Base-by-base conservation (phyloP, 1,140 invertebrate genomes). In the Limonius californicus region DNA sequence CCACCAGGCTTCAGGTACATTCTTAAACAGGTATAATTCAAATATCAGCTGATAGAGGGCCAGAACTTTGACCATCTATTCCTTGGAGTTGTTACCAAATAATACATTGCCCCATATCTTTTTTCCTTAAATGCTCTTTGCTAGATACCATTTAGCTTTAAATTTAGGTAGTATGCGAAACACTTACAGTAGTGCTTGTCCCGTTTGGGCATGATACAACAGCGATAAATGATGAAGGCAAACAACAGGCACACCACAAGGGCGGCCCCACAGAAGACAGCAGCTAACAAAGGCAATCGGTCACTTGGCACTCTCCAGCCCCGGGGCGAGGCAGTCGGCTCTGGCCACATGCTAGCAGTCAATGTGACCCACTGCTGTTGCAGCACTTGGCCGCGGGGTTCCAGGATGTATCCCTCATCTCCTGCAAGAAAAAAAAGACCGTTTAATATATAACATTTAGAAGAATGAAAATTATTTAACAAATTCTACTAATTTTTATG, bases 111-210 rank as follows among this genome's bases (percentile, higher is more conserved):
- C n/a, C n/a, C n/a, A n/a, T n/a, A n/a, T n/a, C n/a, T n/a, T n/a
- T n/a, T n/a, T n/a, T n/a, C n/a, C n/a, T n/a, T n/a, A n/a, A n/a
- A n/a, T n/a, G n/a, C n/a, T n/a, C n/a, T n/a, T n/a, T n/a, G n/a
- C n/a, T n/a, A n/a, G n/a, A n/a, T n/a, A n/a, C n/a, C n/a, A n/a
- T n/a, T n/a, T n/a, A n/a, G n/a, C n/a, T n/a, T n/a, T n/a, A n/a
- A n/a, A n/a, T n/a, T n/a, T n/a, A n/a, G n/a, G n/a, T n/a, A n/a
- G n/a, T n/a, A n/a, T n/a, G n/a, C n/a, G n/a, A n/a, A n/a, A n/a
- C 45, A 74, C 77, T 79, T 76, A 82, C 80, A 77, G 62, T 80
- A 82, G 60, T 80, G 76, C 70, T 82, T 82, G 42, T 81, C 77
- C 32, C 74, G 72, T 35, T 77, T 74, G 7, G 78, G 76, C 71